phyloP scores from a whole-genome alignment of 1,140 invertebrate species.

The Saccostrea echinata region DNA sequence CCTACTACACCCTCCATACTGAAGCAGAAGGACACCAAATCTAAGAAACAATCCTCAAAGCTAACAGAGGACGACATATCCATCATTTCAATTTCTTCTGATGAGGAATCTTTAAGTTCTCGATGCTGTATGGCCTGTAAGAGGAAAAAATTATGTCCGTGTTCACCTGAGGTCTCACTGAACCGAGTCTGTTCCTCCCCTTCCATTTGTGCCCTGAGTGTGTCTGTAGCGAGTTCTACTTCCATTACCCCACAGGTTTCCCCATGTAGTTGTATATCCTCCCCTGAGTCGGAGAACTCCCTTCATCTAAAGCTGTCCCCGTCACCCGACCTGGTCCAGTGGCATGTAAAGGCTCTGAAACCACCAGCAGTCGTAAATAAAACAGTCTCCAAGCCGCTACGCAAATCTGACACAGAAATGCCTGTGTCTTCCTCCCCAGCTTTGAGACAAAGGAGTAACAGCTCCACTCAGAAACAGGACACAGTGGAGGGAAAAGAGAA shows the following conservation, averaged over 20 bases:
- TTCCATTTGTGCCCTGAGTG: neutral
- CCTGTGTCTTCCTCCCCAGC: neutral
- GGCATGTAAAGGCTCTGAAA: neutral
- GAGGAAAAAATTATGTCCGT: conserved; percentile 48
- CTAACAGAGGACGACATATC: conserved; percentile 59
- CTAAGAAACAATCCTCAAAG: neutral
- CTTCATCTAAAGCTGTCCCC: conserved; percentile 41
- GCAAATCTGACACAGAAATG: neutral
- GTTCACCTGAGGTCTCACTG: conserved; percentile 36
- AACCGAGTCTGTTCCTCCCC: neutral
- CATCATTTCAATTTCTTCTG: conserved; percentile 64
- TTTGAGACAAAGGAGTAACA: neutral
- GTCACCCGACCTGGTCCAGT: conserved; percentile 27
- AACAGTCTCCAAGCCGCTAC: neutral
- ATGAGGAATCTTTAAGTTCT: conserved; percentile 63
- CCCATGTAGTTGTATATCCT: conserved; percentile 44
- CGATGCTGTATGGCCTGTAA: conserved; percentile 62
- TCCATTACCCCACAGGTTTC: conserved; percentile 29
- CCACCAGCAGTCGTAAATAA: neutral
- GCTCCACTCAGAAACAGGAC: neutral
- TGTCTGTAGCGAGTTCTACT: neutral
- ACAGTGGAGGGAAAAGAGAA: neutral
- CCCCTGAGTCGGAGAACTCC: conserved; percentile 15
- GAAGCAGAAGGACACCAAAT: neutral
- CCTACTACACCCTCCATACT: neutral